Conservation (phyloP, 2,113 vertebrate species). For the Platysternon megacephalum region DNA sequence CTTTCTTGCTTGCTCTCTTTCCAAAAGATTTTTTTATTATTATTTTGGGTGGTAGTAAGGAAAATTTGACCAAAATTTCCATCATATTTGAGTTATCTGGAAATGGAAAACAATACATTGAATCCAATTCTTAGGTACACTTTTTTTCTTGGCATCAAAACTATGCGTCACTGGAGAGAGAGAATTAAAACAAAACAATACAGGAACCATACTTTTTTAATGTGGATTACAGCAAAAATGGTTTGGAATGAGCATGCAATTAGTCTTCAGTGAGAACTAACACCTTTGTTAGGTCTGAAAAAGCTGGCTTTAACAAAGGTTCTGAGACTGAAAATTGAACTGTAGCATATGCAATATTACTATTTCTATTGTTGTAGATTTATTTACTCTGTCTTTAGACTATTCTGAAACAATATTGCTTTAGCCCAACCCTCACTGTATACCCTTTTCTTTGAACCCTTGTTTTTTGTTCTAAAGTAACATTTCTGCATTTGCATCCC, state of each 20-base stretch:
- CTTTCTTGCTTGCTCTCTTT: not conserved
- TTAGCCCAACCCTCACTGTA: not conserved
- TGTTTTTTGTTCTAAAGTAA: not conserved
- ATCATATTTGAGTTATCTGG: not conserved
- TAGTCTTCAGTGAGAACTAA: conserved; percentile 31
- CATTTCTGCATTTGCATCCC: not conserved
- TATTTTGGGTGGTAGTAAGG: not conserved
- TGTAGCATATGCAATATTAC: not conserved
- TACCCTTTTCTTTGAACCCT: not conserved
- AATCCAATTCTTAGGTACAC: conserved; percentile 8
- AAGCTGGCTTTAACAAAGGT: not conserved
- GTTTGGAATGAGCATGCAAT: conserved; percentile 40
- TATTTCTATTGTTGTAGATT: not conserved
- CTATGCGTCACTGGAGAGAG: not conserved
- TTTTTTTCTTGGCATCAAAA: not conserved
- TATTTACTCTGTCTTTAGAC: not conserved
- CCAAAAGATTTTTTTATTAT: not conserved
- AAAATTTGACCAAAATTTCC: not conserved
- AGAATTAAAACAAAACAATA: not conserved
- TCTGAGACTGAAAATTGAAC: not conserved
- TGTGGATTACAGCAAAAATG: not conserved
- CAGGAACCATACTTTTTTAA: not conserved
- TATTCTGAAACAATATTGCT: not conserved
- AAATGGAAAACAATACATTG: not conserved
- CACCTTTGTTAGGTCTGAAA: conserved; percentile 5